Evolutionary conservation across 2,113 vertebrate species (phyloP).

Genomic region (Tachysurus fulvidraco): DNA sequence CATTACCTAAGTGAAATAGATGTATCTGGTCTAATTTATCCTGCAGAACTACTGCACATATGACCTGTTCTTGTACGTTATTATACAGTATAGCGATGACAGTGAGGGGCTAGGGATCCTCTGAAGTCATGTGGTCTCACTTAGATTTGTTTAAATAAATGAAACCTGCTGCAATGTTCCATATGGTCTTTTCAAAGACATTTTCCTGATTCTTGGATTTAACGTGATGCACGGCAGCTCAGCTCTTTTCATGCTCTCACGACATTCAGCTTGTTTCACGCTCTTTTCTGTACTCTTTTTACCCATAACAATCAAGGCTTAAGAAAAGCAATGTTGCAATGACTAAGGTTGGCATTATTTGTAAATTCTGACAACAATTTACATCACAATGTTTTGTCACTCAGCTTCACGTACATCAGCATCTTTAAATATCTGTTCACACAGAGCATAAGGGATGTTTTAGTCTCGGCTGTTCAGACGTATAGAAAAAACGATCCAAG

Average conservation of each 20-base stretch:
- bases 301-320: neutral
- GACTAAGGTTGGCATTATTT: neutral
- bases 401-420: neutral
- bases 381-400: neutral
- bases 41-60: neutral
- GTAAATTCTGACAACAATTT: neutral
- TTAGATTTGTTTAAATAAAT: conserved; percentile 13
- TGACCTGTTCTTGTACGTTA: neutral
- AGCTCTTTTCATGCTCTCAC: neutral
- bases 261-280: neutral
- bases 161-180: conserved; percentile 15
- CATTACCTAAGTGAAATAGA: neutral
- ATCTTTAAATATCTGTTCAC: conserved; percentile 16
- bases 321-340: neutral
- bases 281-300: conserved; percentile 1
- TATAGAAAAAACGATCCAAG: neutral
- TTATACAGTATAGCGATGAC: neutral
- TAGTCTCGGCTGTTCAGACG: neutral
- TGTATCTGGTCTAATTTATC: neutral
- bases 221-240: neutral
- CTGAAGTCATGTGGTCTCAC: neutral
- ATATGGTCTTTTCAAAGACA: conserved; percentile 34
- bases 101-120: neutral
- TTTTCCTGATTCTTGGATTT: conserved; percentile 17
- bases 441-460: neutral